These are phyloP conservation scores for Pangasianodon hypophthalmus DNA, from an alignment of 2,113 vertebrate species.

Conservation along the genomic window DNA sequence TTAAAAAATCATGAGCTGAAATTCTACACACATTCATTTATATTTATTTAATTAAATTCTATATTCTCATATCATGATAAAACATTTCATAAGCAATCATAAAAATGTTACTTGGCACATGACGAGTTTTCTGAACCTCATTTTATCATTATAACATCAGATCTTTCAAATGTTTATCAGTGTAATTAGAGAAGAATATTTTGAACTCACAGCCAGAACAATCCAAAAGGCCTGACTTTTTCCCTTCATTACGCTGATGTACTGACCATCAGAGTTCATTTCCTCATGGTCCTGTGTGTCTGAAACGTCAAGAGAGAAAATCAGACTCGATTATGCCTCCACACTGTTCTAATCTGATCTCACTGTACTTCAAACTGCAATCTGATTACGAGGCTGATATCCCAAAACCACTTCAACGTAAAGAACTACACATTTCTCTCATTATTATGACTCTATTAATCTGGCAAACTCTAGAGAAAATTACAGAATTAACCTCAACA, in stretches of 20 bases:
- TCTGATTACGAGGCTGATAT: neutral
- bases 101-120: neutral
- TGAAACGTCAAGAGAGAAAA: neutral
- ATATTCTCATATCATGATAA: neutral
- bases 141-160: neutral
- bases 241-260: neutral
- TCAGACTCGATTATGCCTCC: neutral
- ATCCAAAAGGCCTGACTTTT: neutral
- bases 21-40: neutral
- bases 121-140: neutral
- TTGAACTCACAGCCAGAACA: neutral
- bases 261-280: neutral
- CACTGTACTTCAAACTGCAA: neutral
- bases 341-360: neutral
- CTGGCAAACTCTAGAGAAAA: too few relatives aligned
- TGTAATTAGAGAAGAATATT: neutral
- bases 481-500: too few relatives aligned
- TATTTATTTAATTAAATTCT: neutral
- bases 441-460: neutral
- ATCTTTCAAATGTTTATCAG: neutral
- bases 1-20: too few relatives aligned
- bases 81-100: neutral
- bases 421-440: neutral
- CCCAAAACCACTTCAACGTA: neutral
- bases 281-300: neutral